Evolutionary conservation across 2,797 vertebrate genomes (phyloP).

Genomic region (Enoplosus armatus): DNA sequence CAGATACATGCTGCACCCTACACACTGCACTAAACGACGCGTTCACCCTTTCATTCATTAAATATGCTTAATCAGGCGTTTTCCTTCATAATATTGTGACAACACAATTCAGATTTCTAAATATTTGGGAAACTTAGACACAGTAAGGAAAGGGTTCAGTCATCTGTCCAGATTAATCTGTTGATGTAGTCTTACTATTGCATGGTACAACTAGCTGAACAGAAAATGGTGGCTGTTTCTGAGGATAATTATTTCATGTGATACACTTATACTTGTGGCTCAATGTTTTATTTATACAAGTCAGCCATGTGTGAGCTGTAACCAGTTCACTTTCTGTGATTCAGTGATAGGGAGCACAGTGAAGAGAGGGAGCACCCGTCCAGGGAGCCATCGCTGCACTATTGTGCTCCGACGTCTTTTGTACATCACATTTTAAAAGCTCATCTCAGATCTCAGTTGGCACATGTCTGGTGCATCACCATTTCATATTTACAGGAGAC

Average conservation of each 20-base stretch:
- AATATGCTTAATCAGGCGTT: constrained; percentile 10
- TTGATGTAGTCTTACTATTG: neutral
- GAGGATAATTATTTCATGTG: constrained; percentile 46
- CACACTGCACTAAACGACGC: neutral
- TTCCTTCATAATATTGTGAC: neutral
- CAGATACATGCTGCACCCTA: neutral
- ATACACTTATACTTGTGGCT: constrained; percentile 50
- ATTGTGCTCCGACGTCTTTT: constrained; percentile 28
- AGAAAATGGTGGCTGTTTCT: constrained; percentile 30
- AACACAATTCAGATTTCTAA: constrained; percentile 16
- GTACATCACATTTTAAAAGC: constrained; percentile 25
- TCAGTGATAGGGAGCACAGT: constrained; percentile 33
- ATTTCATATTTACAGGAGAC: constrained; percentile 50
- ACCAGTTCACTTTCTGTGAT: constrained; percentile 39
- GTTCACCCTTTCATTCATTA: neutral
- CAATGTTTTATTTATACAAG: constrained; percentile 62
- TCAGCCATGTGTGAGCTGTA: constrained; percentile 50
- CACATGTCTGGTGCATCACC: constrained; percentile 29
- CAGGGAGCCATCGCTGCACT: constrained; percentile 11
- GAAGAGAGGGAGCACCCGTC: constrained; percentile 19
- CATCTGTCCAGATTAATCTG: neutral
- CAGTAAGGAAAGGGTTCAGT: neutral
- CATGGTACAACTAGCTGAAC: constrained; percentile 14
- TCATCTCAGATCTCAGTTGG: constrained; percentile 47
- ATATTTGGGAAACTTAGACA: neutral